Evolutionary conservation across 2,797 vertebrate genomes (phyloP).

Genomic region (Esox lucius): DNA sequence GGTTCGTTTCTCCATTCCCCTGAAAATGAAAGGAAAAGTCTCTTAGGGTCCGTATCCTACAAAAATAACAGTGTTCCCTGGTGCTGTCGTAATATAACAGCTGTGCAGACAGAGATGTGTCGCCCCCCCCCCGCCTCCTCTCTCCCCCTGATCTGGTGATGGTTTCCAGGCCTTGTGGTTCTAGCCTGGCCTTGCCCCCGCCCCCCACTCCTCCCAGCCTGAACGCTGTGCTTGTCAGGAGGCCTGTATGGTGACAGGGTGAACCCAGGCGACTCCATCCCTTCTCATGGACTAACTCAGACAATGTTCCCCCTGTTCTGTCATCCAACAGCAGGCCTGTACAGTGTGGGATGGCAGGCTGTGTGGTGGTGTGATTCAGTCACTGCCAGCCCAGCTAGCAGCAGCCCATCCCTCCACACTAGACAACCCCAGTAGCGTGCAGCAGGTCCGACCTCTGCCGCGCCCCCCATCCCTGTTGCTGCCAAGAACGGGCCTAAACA

Average conservation of each 20-base stretch:
- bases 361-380: slow-evolving; percentile 36
- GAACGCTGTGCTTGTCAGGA: slow-evolving; percentile 47
- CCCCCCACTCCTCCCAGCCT: slow-evolving; percentile 8
- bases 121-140: too few species aligned
- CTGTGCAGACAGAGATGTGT: too few species aligned
- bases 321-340: slow-evolving; percentile 22
- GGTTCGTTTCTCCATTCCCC: slow-evolving; percentile 57
- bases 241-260: slow-evolving; percentile 61
- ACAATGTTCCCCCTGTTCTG: slow-evolving; percentile 69
- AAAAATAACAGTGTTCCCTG: too few species aligned
- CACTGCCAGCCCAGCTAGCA: slow-evolving; percentile 47
- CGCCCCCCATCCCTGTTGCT: not conserved
- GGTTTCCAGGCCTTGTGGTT: not conserved
- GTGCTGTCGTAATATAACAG: too few species aligned
- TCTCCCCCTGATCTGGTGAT: too few species aligned
- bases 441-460: slow-evolving; percentile 11
- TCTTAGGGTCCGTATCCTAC: not conserved
- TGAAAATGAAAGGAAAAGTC: slow-evolving; percentile 44
- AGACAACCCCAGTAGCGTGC: slow-evolving; percentile 39
- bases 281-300: slow-evolving; percentile 42
- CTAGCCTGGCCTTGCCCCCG: not conserved
- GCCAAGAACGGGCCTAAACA: slow-evolving; percentile 52
- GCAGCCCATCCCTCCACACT: slow-evolving; percentile 20
- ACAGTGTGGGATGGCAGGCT: not conserved
- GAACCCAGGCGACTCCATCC: slow-evolving; percentile 44